Evolutionary conservation across 2,113 vertebrate genomes (phyloP).

Genomic region (Pseudorectes ferrugineus): DNA sequence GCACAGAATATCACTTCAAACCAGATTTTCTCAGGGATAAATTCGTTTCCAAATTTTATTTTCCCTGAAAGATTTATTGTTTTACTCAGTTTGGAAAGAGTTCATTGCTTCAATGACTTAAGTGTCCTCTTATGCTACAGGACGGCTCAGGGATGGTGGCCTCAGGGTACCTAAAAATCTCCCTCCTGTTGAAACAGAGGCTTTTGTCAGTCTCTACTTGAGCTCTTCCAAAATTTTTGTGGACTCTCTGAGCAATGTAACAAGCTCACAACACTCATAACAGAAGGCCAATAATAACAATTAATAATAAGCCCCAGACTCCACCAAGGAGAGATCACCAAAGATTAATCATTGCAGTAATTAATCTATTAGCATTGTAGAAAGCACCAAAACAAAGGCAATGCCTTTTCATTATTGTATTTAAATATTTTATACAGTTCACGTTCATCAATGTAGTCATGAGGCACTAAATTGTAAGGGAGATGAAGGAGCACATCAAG

Average conservation of each 20-base stretch:
- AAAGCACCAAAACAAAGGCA: background rate
- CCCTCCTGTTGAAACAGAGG: background rate
- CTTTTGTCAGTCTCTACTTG: background rate
- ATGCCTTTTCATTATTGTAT: background rate
- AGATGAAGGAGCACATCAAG: background rate
- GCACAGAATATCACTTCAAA: background rate
- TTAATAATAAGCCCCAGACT: background rate
- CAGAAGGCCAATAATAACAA: background rate
- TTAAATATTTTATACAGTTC: background rate
- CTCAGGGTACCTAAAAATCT: background rate
- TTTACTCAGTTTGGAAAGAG: background rate
- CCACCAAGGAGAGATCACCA: background rate
- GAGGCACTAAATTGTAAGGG: background rate
- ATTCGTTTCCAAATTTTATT: background rate
- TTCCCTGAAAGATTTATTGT: background rate
- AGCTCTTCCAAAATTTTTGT: conserved; percentile 19
- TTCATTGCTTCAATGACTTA: background rate
- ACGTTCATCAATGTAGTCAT: background rate
- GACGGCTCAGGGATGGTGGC: background rate
- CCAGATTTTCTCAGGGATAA: background rate
- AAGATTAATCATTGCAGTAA: background rate
- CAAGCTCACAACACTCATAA: background rate
- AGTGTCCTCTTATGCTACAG: background rate
- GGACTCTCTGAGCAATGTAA: background rate
- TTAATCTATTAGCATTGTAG: background rate